Base-by-base conservation (phyloP, 2,888 invertebrate species). In the Zeuzera pyrina region DNA sequence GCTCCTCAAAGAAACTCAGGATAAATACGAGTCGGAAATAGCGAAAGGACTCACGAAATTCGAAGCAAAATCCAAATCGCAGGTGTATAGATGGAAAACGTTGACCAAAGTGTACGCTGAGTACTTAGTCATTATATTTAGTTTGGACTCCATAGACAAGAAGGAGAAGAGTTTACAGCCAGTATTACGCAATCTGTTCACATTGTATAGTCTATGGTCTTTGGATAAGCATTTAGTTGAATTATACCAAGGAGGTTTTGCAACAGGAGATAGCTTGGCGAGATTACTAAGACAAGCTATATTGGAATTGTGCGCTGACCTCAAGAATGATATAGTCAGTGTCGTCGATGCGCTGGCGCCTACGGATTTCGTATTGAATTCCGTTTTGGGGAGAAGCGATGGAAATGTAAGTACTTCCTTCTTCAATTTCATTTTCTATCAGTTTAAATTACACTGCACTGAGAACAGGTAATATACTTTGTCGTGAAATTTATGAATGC, bases 311-410 rank as follows among this genome's bases (percentile, higher is more conserved):
- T 95, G 95, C 59, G 63, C 58, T 0, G 83, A 85, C 10, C 52
- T 95, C n/a, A 92, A 92, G 68, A 84, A 87, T 6, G 91, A 94
- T 22, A 86, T 91, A 1, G 88, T 96, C 0, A 76, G 89, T 1
- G 86, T 96, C 2, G 92, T 91, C 2, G 97, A 97, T 64, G 91
- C 91, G 15, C 83, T 97, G 14, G 92, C 96, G 2, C 95, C 95
- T 1, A 92, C 96, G 0, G 97, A 97, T 74, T 95, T 92, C 62
- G 89, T 95, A 19, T 79, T 97, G 8, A 92, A 95, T 70, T 96
- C 96, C 0, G 90, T 92, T 19, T 85, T 97, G 11, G 97, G 93
- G 31, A 87, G 85, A 55, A 90, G 94, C 15, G 93, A 96, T 79
- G 97, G 97, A 41, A 87, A 89, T 79, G 93, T 92, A 53, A 69